Evolutionary conservation across 2,888 invertebrate species (phyloP), one percentile per base, ranked within the genome.

Genomic region (Sipunculus nudus): DNA sequence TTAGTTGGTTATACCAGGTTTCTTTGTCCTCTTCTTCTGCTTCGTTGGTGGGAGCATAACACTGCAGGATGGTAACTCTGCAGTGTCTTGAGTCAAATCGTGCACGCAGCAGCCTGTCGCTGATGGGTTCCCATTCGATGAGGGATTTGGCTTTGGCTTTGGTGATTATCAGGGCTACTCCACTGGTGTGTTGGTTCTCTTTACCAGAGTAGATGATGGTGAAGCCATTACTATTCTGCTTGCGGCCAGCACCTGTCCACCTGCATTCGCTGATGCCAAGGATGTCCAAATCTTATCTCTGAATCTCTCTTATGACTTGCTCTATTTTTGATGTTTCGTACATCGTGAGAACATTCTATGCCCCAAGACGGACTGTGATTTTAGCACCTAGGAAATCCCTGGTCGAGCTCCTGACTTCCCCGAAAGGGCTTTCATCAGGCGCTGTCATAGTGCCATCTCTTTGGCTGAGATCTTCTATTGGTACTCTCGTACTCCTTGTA

Each of bases 1-100:
- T n/a, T n/a, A n/a, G 53, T 56, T 70, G 64, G 19, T 50, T 41
- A 45, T 64, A 71, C 49, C 60, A 71, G 1, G 52, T 48, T 29
- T 59, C 63, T 29, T 39, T 60, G 23, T 21, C 32, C 19, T 69
- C 54, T 19, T 59, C 53, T 13, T 61, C 56, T 26, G 53, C 47
- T n/a, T 58, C 59, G 23, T 54, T 53, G 10, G 59, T 65, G 47
- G 61, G 64, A 52, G 67, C 53, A 59, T 65, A 65, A n/a, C 48
- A 35, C 41, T 54, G 59, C 2, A 62, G 47, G 19, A 67, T 35
- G 41, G 35, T 58, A 21, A 53, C n/a, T 16, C 54, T 63, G 13
- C 38, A 26, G 25, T 47, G 28, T 26, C 16, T 29, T 21, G 28
- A 10, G 25, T 41, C 41, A 29, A 53, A 53, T 8, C 40, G 23